Percentiles rank a stretch among this genome's conserved stretches.
Evolutionary conservation across 2,888 invertebrate genomes (phyloP).

Genomic region (Agrilus biguttatus): DNA sequence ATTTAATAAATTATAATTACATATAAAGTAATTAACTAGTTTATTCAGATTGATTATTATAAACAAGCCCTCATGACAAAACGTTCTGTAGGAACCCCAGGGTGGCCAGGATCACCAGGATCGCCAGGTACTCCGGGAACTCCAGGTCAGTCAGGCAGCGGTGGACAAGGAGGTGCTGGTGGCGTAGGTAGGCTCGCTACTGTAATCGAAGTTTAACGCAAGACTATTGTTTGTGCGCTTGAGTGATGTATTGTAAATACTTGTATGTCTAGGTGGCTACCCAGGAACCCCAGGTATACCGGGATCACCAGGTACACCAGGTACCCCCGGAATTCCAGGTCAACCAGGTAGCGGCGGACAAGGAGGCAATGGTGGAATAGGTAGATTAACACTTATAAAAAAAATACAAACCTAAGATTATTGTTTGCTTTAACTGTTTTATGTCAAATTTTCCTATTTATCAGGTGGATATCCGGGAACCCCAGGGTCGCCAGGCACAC

Average conservation of each 20-base stretch:
- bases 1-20: too few relatives aligned
- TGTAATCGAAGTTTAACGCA: too few relatives aligned
- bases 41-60: too few relatives aligned
- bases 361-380: slow-evolving; percentile 2
- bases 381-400: slow-evolving; percentile 2
- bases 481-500: slow-evolving; percentile 34
- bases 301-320: slow-evolving; percentile 59
- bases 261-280: slow-evolving; percentile 39
- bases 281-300: slow-evolving; percentile 48
- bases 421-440: too few relatives aligned
- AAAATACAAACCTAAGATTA: too few relatives aligned
- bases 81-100: slow-evolving; percentile 46
- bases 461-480: slow-evolving; percentile 36
- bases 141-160: slow-evolving; percentile 43
- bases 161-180: not conserved
- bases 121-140: slow-evolving; percentile 56
- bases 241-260: slow-evolving; percentile 36
- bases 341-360: slow-evolving; percentile 10
- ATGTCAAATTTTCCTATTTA: slow-evolving; percentile 37
- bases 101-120: slow-evolving; percentile 33
- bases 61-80: too few relatives aligned
- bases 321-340: slow-evolving; percentile 64
- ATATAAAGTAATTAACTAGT: too few relatives aligned
- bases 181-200: slow-evolving; percentile 1
- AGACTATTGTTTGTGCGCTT: too few relatives aligned